Percentiles rank a stretch among this genome's conserved stretches.
Evolutionary conservation across 2,113 vertebrate species (phyloP).

Genomic region (Shinisaurus crocodilurus): DNA sequence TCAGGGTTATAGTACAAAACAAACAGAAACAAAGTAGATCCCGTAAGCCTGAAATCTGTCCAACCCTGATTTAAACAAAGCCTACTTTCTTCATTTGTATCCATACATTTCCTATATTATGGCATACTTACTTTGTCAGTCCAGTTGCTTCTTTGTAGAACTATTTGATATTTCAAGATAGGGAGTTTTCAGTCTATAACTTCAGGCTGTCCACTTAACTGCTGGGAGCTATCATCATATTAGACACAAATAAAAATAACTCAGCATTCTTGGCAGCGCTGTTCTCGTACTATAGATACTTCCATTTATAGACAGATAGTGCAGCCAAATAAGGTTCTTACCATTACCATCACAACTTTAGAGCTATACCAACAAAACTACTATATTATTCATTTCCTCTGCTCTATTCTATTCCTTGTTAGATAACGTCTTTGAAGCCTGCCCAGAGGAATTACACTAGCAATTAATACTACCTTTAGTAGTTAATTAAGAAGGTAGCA

Average conservation of each 20-base stretch:
- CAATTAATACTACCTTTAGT: constrained; percentile 8
- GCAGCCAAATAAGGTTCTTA: not conserved
- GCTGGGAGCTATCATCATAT: not conserved
- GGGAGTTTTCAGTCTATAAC: not conserved
- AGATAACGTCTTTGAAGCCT: constrained; percentile 8
- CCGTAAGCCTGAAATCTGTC: not conserved
- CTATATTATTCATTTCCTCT: not conserved
- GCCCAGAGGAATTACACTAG: not conserved
- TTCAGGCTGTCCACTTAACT: not conserved
- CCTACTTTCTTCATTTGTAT: not conserved
- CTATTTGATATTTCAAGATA: not conserved
- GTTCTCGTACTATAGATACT: not conserved
- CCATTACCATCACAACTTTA: constrained; percentile 9
- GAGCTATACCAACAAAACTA: not conserved
- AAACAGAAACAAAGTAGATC: not conserved
- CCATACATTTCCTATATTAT: not conserved
- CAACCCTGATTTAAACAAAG: not conserved
- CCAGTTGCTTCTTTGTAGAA: not conserved
- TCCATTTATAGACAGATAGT: not conserved
- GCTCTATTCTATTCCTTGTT: not conserved
- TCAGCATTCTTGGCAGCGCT: not conserved
- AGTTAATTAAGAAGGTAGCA: constrained; percentile 42
- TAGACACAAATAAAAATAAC: not conserved
- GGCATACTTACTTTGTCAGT: not conserved
- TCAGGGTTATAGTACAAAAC: not conserved